Percentiles rank a stretch among this genome's conserved stretches.
phyloP scores from a whole-genome alignment of 2,797 vertebrate species.

The Chrosomus eos region DNA sequence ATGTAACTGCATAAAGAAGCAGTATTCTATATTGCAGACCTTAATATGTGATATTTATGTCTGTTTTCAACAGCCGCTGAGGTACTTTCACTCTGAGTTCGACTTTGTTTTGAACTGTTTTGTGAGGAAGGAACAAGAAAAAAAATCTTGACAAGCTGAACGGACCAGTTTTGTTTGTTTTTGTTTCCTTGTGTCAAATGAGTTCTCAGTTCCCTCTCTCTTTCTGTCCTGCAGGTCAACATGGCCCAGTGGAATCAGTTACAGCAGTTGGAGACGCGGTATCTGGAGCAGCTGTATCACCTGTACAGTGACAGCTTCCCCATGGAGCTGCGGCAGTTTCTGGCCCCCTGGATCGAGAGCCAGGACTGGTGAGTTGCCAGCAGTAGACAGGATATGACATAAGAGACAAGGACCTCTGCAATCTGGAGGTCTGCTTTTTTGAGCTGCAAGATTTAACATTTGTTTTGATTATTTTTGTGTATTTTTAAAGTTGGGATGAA shows the following conservation, averaged over 20 bases:
- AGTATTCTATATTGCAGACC: not conserved
- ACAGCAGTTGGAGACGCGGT: slow-evolving; percentile 96
- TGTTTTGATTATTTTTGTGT: not conserved
- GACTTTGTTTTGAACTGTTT: not conserved
- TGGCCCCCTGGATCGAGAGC: slow-evolving; percentile 97
- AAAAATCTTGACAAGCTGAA: slow-evolving; percentile 10
- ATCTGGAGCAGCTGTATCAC: slow-evolving; percentile 98
- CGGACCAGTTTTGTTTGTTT: slow-evolving; percentile 4
- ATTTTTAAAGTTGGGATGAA: not conserved
- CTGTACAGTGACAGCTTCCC: slow-evolving; percentile 99
- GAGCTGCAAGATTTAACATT: not conserved
- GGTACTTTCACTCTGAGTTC: not conserved
- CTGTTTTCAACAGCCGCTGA: not conserved
- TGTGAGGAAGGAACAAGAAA: not conserved
- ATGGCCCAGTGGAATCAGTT: slow-evolving; percentile 99
- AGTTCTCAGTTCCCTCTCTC: not conserved
- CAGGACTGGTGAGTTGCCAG: slow-evolving; percentile 89
- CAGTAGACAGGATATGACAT: slow-evolving; percentile 9
- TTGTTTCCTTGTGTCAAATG: not conserved
- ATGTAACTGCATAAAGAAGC: not conserved
- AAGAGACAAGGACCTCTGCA: not conserved
- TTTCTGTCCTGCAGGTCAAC: slow-evolving; percentile 62
- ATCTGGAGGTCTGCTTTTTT: not conserved
- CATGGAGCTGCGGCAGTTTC: slow-evolving; percentile 97
- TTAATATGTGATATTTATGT: not conserved